A percentile compares a stretch with the other conserved stretches of the same genome.
These are phyloP conservation scores for Melanostoma mellinum DNA, from an alignment of 2,888 invertebrate species.

Conservation along the genomic window DNA sequence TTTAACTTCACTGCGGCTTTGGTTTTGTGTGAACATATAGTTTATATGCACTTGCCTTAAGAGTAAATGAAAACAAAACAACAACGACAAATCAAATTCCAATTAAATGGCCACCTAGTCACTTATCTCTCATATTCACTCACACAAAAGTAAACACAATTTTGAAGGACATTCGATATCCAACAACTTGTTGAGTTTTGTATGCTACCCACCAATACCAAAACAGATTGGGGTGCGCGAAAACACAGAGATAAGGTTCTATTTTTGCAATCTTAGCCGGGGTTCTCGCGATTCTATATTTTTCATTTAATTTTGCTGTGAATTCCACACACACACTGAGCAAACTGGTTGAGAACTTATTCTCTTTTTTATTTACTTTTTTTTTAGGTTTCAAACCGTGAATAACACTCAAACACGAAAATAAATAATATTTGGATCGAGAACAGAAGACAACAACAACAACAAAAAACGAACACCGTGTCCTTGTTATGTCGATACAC, in stretches of 20 bases:
- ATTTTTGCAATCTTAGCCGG: constrained; percentile 57
- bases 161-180: constrained; percentile 58
- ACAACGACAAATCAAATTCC: constrained; percentile 4
- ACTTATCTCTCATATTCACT: constrained; percentile 48
- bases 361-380: not conserved
- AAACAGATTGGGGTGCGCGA: constrained; percentile 45
- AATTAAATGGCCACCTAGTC: constrained; percentile 23
- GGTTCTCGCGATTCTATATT: constrained; percentile 27
- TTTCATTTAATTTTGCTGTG: constrained; percentile 26
- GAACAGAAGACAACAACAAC: not conserved
- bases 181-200: constrained; percentile 43
- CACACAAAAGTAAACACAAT: constrained; percentile 9
- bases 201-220: constrained; percentile 21
- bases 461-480: constrained; percentile 24
- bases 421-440: constrained; percentile 57
- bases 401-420: constrained; percentile 31
- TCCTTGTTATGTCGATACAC: constrained; percentile 51
- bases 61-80: constrained; percentile 1
- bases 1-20: not conserved
- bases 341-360: constrained; percentile 50
- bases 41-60: constrained; percentile 9
- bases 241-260: constrained; percentile 61
- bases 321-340: constrained; percentile 42
- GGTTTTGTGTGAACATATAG: not conserved
- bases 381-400: constrained; percentile 13